Evolutionary conservation across 1,140 invertebrate species (phyloP).

Genomic region (Telenomus remus): DNA sequence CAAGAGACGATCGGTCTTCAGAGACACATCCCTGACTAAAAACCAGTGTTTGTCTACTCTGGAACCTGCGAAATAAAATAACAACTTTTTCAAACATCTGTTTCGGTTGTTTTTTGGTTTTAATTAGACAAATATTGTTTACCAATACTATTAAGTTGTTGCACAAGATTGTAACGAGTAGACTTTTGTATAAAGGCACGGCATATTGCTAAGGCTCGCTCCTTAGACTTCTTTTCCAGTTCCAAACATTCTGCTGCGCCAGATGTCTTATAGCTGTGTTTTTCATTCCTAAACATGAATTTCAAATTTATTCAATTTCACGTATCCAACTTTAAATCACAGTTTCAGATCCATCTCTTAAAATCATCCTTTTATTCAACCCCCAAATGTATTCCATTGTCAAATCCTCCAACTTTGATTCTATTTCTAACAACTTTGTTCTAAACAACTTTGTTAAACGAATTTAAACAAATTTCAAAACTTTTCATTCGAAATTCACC

Average conservation of each 20-base stretch:
- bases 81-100: neutral
- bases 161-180: constrained; percentile 83
- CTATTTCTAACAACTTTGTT: too few species aligned
- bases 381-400: too few species aligned
- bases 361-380: too few species aligned
- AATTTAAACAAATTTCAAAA: too few species aligned
- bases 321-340: neutral
- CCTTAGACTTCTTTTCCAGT: constrained; percentile 79
- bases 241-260: constrained; percentile 77
- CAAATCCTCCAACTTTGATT: too few species aligned
- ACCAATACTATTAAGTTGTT: constrained; percentile 86
- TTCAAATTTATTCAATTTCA: neutral
- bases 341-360: too few species aligned
- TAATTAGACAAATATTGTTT: constrained; percentile 32
- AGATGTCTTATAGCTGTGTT: constrained; percentile 82
- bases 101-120: neutral
- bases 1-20: constrained; percentile 88
- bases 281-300: constrained; percentile 71
- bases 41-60: constrained; percentile 93
- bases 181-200: constrained; percentile 80
- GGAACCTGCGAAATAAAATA: constrained; percentile 77
- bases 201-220: constrained; percentile 79
- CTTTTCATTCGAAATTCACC: neutral
- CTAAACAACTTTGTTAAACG: too few species aligned
- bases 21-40: constrained; percentile 84